A percentile compares a stretch with the other conserved stretches of the same genome.
phyloP scores from a whole-genome alignment of 2,113 vertebrate genomes.

The Gallinago undulata region DNA sequence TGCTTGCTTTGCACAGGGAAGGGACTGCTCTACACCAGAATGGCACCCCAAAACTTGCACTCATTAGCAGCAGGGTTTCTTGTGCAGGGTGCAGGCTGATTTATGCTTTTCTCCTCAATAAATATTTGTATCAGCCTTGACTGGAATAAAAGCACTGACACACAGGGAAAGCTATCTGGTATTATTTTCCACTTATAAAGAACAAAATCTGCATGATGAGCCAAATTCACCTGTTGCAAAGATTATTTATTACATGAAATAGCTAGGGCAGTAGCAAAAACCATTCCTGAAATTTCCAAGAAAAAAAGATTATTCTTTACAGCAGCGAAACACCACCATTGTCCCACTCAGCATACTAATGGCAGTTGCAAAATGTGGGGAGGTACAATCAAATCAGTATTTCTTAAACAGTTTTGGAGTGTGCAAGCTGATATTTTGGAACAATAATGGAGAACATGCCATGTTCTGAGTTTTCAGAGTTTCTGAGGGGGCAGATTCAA shows the following conservation, averaged over 20 bases:
- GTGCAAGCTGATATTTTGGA: not conserved
- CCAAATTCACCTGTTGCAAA: not conserved
- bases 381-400: not conserved
- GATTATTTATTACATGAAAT: not conserved
- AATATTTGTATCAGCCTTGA: not conserved
- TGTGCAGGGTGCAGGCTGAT: not conserved
- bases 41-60: accelerated
- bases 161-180: not conserved
- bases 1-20: not conserved
- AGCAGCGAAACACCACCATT: not conserved
- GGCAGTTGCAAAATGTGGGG: not conserved
- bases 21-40: not conserved
- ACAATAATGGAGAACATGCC: accelerated
- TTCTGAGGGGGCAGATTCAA: not conserved
- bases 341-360: not conserved
- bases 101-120: not conserved
- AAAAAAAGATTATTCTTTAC: not conserved
- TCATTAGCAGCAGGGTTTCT: not conserved
- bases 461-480: not conserved
- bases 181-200: not conserved
- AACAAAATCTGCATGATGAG: slow-evolving; percentile 3
- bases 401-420: not conserved
- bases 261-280: not conserved
- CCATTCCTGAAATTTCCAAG: not conserved
- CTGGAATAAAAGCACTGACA: not conserved